phyloP scores from a whole-genome alignment of 2,113 vertebrate genomes.

The Arenaria interpres region DNA sequence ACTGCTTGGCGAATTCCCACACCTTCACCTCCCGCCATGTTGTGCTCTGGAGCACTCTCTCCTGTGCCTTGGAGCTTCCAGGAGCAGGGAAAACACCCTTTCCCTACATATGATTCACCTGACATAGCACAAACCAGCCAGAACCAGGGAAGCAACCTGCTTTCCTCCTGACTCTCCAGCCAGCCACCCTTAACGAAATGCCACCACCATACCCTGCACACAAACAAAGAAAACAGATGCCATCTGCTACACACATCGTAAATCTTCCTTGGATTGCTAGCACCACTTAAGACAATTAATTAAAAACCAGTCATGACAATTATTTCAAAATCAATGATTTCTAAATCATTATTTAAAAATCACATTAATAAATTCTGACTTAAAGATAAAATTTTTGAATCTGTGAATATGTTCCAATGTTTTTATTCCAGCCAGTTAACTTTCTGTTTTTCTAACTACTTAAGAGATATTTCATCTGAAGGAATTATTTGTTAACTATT shows the following conservation, averaged over 20 bases:
- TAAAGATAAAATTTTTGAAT: not conserved
- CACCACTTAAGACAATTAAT: not conserved
- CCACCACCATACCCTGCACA: not conserved
- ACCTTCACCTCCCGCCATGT: not conserved
- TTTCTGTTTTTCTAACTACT: not conserved
- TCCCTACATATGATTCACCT: not conserved
- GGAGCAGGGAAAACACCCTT: not conserved
- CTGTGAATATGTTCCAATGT: not conserved
- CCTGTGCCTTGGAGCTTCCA: not conserved
- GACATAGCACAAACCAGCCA: not conserved
- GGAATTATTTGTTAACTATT: not conserved
- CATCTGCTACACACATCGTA: not conserved
- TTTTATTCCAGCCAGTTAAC: not conserved
- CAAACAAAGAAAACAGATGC: not conserved
- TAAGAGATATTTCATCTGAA: not conserved
- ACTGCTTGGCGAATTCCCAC: too few species aligned
- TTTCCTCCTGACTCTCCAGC: not conserved
- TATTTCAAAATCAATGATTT: constrained; percentile 10
- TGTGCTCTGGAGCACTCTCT: not conserved
- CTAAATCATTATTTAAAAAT: not conserved
- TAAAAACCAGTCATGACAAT: not conserved
- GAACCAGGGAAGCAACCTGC: not conserved
- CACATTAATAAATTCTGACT: not conserved
- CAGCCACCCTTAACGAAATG: not conserved
- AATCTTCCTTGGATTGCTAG: not conserved